phyloP scores from a whole-genome alignment of 1,140 invertebrate genomes.

The Solenopsis invicta region DNA sequence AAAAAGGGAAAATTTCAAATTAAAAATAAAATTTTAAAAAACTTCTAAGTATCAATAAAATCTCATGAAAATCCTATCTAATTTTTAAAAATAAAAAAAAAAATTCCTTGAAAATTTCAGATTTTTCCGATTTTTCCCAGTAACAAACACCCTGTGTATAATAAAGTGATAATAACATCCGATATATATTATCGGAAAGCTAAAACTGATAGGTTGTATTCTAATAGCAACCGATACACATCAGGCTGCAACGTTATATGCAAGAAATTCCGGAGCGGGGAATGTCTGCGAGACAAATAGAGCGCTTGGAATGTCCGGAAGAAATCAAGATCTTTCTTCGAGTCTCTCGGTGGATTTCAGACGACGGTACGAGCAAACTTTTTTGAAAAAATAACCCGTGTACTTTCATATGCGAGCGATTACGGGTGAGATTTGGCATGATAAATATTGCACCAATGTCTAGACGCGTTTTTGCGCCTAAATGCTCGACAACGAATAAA shows the following conservation, averaged over 20 bases:
- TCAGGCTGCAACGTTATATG: not conserved
- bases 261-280: not conserved
- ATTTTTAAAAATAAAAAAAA: too few species aligned
- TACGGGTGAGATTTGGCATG: not conserved
- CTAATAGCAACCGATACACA: not conserved
- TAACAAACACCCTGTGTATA: not conserved
- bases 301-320: slow-evolving; percentile 9
- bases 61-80: too few species aligned
- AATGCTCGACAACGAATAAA: slow-evolving; percentile 4
- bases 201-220: not conserved
- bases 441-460: slow-evolving; percentile 20
- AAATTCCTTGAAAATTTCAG: too few species aligned
- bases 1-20: too few species aligned
- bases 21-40: too few species aligned
- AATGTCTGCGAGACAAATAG: slow-evolving; percentile 15
- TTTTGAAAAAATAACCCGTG: not conserved
- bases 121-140: too few species aligned
- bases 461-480: slow-evolving; percentile 27
- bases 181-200: not conserved
- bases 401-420: not conserved
- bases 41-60: too few species aligned
- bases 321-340: slow-evolving; percentile 34
- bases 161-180: not conserved
- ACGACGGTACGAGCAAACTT: not conserved
- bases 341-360: not conserved